Conservation (phyloP, 2,797 vertebrate species). For the Gymnocypris eckloni region DNA sequence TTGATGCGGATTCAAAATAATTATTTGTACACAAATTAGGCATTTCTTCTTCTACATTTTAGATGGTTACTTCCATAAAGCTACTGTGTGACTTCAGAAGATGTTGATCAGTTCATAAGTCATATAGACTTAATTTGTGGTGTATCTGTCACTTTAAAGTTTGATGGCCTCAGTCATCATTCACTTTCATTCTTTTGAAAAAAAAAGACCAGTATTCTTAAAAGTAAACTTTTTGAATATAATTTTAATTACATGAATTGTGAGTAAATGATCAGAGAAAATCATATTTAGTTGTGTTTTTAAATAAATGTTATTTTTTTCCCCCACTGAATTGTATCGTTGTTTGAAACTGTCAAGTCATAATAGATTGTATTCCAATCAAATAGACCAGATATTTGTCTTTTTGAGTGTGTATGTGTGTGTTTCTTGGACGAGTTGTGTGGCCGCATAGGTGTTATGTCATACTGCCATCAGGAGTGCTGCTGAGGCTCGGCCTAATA, state of each 20-base stretch:
- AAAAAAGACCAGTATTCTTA: not conserved
- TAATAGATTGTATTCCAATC: not conserved
- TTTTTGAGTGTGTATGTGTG: not conserved
- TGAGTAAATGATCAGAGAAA: not conserved
- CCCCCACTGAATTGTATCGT: not conserved
- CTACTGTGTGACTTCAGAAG: not conserved
- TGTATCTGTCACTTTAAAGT: too few species aligned
- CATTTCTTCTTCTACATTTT: not conserved
- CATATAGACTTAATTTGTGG: not conserved
- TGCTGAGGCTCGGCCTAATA: conserved; percentile 50
- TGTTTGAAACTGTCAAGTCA: not conserved
- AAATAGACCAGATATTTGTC: not conserved
- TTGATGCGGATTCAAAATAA: not conserved
- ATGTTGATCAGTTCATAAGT: not conserved
- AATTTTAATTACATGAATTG: not conserved
- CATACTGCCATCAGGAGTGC: conserved; percentile 64
- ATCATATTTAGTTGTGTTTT: not conserved
- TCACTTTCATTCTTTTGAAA: not conserved
- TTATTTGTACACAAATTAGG: not conserved
- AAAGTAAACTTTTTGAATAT: not conserved
- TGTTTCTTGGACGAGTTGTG: not conserved
- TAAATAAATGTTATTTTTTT: too few species aligned
- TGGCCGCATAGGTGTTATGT: conserved; percentile 38
- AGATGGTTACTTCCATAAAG: not conserved
- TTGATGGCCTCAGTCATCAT: not conserved